Percentiles rank a stretch among this genome's conserved stretches.
These are phyloP conservation scores for Hoplias malabaricus DNA, from an alignment of 2,113 vertebrate genomes.

Conservation along the genomic window DNA sequence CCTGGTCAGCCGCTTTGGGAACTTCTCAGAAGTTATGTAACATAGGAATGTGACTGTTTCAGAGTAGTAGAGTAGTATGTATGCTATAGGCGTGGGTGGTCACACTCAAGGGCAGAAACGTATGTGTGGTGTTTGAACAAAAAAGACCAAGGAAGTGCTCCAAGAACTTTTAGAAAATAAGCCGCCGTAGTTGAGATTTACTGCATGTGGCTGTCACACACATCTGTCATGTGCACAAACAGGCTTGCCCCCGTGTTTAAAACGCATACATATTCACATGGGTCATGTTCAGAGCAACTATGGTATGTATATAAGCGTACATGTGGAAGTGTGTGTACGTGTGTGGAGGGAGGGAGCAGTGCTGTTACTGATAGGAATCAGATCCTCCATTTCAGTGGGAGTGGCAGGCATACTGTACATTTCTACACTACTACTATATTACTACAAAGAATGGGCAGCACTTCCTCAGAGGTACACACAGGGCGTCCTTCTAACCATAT, in stretches of 20 bases:
- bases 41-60: not conserved
- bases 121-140: not conserved
- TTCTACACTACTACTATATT: not conserved
- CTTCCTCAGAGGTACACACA: not conserved
- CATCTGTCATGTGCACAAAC: not conserved
- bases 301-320: not conserved
- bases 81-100: not conserved
- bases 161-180: not conserved
- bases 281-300: not conserved
- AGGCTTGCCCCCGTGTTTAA: not conserved
- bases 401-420: constrained; percentile 18
- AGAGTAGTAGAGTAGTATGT: not conserved
- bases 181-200: not conserved
- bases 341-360: not conserved
- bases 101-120: too few relatives aligned
- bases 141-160: not conserved
- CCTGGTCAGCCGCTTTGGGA: not conserved
- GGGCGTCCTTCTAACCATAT: not conserved
- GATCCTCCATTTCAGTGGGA: not conserved
- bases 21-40: constrained; percentile 6
- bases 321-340: not conserved
- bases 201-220: not conserved
- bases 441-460: not conserved
- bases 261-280: not conserved
- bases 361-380: constrained; percentile 21